Evolutionary conservation across 2,888 invertebrate genomes (phyloP), one percentile per base, ranked within the genome.

Genomic region (Rhagonycha lutea): DNA sequence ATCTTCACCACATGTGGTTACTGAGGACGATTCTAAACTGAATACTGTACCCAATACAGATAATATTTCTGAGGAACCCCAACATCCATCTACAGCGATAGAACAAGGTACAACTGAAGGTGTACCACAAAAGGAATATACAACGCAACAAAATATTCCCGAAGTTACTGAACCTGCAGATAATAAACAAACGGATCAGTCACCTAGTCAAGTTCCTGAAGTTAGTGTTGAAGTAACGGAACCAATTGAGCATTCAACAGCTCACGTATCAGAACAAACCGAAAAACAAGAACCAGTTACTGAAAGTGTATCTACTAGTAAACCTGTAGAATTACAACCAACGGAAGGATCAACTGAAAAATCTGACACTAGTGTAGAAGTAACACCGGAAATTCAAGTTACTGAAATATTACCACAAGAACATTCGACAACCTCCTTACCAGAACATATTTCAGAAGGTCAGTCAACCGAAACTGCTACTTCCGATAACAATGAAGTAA

Each of bases 71-170:
- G 69, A 68, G 68, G 78, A 75, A 63, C 69, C 73, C 47, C 70
- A 78, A 28, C 70, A 63, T 28, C 60, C 73, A 65, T 65, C 69
- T 28, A 70, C 73, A 26, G 67, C 62, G 23, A 68, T 65, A 60
- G 68, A 24, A 5, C 18, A 61, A 60, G 70, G 61, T 62, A 14
- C 70, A 11, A 62, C 60, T 24, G 62, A 62, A 26, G n/a, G 14
- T 60, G 70, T 69, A 67, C 69, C 69, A 28, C 14, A 47, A 0
- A 67, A 71, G 69, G 65, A 26, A 60, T 67, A 18, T 14, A 75
- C 69, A 61, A 47, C 47, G 62, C 73, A 69, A 14, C 71, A 9
- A 61, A 14, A 1, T n/a, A n/a, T 47, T 47, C 47, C n/a, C 8
- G 47, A 47, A 47, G 47, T 47, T 47, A 47, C 47, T 2, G n/a